phyloP scores from a whole-genome alignment of 2,113 vertebrate genomes.

The Cromileptes altivelis region DNA sequence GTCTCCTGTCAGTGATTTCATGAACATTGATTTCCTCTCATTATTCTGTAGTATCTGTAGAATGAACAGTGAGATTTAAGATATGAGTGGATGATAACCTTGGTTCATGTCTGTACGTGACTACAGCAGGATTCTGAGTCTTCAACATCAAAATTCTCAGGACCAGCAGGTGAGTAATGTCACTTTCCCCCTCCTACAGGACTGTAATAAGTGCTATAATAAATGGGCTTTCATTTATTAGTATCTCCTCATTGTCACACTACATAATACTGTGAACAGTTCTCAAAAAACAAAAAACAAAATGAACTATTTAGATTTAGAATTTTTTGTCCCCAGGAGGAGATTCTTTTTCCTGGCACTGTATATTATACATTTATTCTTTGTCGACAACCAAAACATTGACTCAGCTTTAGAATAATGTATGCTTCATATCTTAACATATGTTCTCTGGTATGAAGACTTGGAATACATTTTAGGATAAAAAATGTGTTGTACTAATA shows the following conservation, averaged over 20 bases:
- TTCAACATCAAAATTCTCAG: constrained; percentile 67
- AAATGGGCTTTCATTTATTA: no score
- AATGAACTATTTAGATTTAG: no score
- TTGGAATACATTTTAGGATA: no score
- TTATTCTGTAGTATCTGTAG: constrained; percentile 1
- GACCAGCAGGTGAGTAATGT: constrained; percentile 55
- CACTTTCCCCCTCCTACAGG: not conserved
- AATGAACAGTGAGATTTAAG: not conserved
- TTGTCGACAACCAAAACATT: not conserved
- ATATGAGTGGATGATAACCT: not conserved
- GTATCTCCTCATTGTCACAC: no score
- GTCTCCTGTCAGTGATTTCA: constrained; percentile 17
- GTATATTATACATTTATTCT: no score
- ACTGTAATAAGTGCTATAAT: not conserved
- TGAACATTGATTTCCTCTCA: not conserved
- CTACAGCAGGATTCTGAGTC: constrained; percentile 80
- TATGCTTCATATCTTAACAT: not conserved
- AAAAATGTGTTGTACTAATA: not conserved
- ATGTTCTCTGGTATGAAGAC: no score
- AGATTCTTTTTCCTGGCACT: no score
- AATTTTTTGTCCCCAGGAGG: no score
- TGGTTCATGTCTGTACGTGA: constrained; percentile 18
- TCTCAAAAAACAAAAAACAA: no score
- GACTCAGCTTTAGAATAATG: not conserved
- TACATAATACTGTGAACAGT: no score